A percentile compares a stretch with the other conserved stretches of the same genome.
Evolutionary conservation across 2,888 invertebrate species (phyloP).

Genomic region (Meandrusa payeni): DNA sequence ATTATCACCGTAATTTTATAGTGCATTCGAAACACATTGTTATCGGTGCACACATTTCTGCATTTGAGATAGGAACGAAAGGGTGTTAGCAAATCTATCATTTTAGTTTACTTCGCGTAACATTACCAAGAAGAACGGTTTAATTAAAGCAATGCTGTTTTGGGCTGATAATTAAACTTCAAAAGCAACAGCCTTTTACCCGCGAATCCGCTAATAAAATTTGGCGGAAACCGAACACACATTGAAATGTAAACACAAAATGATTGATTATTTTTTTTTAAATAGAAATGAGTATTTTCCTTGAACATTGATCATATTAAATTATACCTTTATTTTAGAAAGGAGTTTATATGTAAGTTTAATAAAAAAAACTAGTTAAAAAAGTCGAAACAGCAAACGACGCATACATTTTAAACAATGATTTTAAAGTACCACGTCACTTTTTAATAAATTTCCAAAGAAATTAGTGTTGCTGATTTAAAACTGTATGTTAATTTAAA

Average conservation of each 20-base stretch:
- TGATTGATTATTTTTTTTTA: slow-evolving; percentile 4
- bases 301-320: neutral
- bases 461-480: too few species aligned
- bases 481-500: too few species aligned
- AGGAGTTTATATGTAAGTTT: neutral
- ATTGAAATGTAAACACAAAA: slow-evolving; percentile 5
- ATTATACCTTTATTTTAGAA: neutral
- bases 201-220: slow-evolving; percentile 11
- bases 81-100: slow-evolving; percentile 85
- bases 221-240: slow-evolving; percentile 12
- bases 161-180: too few species aligned
- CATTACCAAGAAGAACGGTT: slow-evolving; percentile 6
- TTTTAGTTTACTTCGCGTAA: slow-evolving; percentile 38
- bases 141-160: neutral
- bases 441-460: too few species aligned
- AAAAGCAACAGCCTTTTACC: slow-evolving; percentile 2
- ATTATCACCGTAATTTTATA: slow-evolving; percentile 87
- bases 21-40: slow-evolving; percentile 87
- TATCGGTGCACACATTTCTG: slow-evolving; percentile 86
- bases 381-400: too few species aligned
- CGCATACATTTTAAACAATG: too few species aligned
- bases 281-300: neutral
- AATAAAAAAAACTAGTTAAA: too few species aligned
- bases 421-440: too few species aligned
- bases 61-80: slow-evolving; percentile 84